These are phyloP conservation scores for Chelidonichthys spinosus DNA, from an alignment of 2,797 vertebrate species.

Conservation along the genomic window DNA sequence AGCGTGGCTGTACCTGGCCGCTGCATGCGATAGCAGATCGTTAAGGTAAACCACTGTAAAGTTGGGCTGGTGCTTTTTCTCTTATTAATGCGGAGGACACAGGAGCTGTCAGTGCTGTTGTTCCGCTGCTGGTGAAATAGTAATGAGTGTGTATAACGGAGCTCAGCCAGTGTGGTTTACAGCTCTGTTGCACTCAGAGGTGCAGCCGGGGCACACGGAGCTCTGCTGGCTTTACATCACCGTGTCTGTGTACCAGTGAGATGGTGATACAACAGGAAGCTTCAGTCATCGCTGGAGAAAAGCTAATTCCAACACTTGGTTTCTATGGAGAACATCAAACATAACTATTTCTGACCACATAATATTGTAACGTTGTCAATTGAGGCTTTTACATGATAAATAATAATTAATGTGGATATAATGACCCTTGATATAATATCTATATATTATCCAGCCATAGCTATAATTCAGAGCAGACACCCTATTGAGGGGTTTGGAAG, in stretches of 20 bases:
- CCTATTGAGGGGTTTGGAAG: too few relatives aligned
- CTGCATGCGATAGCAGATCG: constrained; percentile 59
- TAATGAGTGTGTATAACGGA: constrained; percentile 83
- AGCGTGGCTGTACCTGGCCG: constrained; percentile 30
- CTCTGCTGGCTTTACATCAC: constrained; percentile 12
- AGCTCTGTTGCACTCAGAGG: constrained; percentile 45
- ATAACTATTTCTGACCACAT: background rate
- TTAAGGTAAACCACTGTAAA: constrained; percentile 72
- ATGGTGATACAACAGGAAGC: constrained; percentile 37
- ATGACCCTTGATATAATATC: too few relatives aligned
- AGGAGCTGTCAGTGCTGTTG: constrained; percentile 84
- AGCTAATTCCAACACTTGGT: background rate
- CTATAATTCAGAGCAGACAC: too few relatives aligned
- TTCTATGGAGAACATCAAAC: background rate
- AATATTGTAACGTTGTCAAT: too few relatives aligned
- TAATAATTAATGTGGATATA: too few relatives aligned
- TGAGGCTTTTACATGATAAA: too few relatives aligned
- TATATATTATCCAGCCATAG: too few relatives aligned
- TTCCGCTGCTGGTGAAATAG: constrained; percentile 84
- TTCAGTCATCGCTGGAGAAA: constrained; percentile 26
- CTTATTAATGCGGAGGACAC: constrained; percentile 83
- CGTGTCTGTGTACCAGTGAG: constrained; percentile 14
- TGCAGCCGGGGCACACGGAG: constrained; percentile 33
- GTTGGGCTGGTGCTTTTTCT: constrained; percentile 65
- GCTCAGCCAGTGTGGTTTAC: constrained; percentile 79